Conservation (phyloP, 2,797 vertebrate species). For the Rhincodon typus region DNA sequence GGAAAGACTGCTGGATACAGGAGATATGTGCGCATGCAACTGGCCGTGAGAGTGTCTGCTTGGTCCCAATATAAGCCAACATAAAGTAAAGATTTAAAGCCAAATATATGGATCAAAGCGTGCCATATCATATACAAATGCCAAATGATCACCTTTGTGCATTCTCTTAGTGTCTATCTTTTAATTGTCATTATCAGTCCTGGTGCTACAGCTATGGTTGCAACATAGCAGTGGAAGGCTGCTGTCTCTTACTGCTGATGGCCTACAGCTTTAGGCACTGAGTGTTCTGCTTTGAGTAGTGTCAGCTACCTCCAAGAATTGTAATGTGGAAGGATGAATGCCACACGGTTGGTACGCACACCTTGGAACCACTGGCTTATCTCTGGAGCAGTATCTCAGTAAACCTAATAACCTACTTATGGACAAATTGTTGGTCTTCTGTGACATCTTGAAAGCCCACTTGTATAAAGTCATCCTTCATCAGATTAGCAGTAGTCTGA, state of each 20-base stretch:
- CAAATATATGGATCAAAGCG: neutral
- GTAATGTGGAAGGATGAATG: neutral
- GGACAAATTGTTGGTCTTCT: neutral
- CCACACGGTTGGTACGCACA: neutral
- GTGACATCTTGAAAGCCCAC: neutral
- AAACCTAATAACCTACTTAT: neutral
- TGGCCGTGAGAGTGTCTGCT: neutral
- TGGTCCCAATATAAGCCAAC: neutral
- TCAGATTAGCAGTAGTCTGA: neutral
- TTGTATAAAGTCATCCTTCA: neutral
- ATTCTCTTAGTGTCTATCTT: neutral
- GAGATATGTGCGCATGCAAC: neutral
- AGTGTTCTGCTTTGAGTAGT: neutral
- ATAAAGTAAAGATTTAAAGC: neutral
- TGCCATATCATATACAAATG: neutral
- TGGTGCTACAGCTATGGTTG: neutral
- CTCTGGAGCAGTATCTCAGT: neutral
- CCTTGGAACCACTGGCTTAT: neutral
- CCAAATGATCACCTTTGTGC: neutral
- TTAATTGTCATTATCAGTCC: neutral
- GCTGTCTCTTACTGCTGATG: neutral
- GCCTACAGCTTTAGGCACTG: neutral
- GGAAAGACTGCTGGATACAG: neutral
- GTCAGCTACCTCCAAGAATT: neutral
- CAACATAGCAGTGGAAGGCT: neutral